Conservation (phyloP, 2,113 vertebrate species). For the Pteronura brasiliensis region DNA sequence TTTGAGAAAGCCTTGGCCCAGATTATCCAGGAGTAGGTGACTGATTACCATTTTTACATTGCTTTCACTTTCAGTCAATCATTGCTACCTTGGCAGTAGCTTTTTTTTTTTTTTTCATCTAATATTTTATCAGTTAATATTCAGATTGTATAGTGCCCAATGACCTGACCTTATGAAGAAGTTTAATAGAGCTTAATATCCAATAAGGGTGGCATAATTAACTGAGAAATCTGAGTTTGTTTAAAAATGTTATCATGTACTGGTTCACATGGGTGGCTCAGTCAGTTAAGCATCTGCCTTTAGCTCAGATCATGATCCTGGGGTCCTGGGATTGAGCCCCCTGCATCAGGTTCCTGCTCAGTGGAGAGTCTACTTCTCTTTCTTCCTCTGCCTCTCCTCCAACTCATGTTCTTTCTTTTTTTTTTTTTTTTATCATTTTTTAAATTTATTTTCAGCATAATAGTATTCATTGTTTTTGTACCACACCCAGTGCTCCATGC, state of each 20-base stretch:
- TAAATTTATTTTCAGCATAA: no score
- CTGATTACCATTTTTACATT: background rate
- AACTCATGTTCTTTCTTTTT: no score
- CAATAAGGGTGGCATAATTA: background rate
- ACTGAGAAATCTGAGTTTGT: background rate
- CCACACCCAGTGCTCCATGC: no score
- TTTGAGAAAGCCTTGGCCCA: background rate
- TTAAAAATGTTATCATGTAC: background rate
- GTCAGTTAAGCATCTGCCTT: no score
- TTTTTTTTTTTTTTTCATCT: background rate
- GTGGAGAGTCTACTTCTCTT: no score
- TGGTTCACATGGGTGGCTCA: no score
- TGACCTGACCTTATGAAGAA: background rate
- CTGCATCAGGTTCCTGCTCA: no score
- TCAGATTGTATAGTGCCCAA: background rate
- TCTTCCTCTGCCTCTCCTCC: no score
- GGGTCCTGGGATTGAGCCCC: no score
- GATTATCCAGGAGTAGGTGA: background rate
- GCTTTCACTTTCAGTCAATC: background rate
- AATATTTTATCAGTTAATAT: background rate
- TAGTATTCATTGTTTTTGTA: no score
- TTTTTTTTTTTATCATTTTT: no score
- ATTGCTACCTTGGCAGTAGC: background rate
- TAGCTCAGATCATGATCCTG: no score
- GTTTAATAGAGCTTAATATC: background rate